A percentile compares a stretch with the other conserved stretches of the same genome.
phyloP scores from a whole-genome alignment of 2,113 vertebrate species.

The Rattus norvegicus region GRCr8 NC_086023.1:105687501-105688000 shows the following conservation, averaged over 20 bases:
- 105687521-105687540: not conserved
- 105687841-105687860: not conserved
- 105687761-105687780: not conserved
- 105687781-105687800: not conserved
- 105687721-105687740: not conserved
- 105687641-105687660: not conserved
- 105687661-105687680: not conserved
- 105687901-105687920: not conserved
- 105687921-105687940: not conserved
- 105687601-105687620: not conserved
- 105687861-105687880: not conserved
- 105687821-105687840: not conserved
- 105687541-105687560: not conserved
- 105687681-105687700: not conserved
- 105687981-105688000: not conserved
- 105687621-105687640: not conserved
- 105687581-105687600: not conserved
- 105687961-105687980: not conserved
- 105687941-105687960: not conserved
- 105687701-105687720: not conserved
- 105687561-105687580: not conserved
- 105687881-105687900: not conserved
- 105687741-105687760: not conserved
- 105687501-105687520: not conserved
- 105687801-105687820: not conserved